Conservation (phyloP, 2,888 invertebrate genomes). For the Drosophila mulleri region DNA sequence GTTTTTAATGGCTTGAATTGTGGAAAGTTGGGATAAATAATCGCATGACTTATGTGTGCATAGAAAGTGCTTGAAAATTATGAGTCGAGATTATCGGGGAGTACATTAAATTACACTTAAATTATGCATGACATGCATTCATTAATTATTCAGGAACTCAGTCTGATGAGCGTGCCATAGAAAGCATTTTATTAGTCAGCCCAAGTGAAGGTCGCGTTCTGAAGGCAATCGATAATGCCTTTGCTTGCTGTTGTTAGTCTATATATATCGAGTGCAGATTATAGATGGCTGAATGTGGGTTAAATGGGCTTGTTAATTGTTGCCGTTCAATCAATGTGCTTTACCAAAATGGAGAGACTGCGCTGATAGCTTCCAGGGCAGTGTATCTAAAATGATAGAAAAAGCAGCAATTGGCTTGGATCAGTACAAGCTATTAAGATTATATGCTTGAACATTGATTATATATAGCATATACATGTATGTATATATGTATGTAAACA, state of each 20-base stretch:
- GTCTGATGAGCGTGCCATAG: constrained; percentile 6
- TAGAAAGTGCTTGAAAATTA: constrained; percentile 52
- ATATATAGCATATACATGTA: constrained; percentile 7
- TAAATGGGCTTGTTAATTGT: constrained; percentile 18
- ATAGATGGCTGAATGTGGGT: constrained; percentile 7
- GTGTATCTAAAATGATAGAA: constrained; percentile 81
- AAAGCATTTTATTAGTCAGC: constrained; percentile 7
- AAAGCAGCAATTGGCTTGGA: constrained; percentile 45
- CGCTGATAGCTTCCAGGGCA: constrained; percentile 70
- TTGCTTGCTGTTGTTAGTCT: constrained; percentile 5
- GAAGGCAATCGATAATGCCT: constrained; percentile 62
- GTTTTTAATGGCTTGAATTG: constrained; percentile 18
- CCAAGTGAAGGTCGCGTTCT: constrained; percentile 55
- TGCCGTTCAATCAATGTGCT: constrained; percentile 29
- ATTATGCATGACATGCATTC: constrained; percentile 46
- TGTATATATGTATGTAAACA: background rate
- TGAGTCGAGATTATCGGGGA: constrained; percentile 38
- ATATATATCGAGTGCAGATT: background rate
- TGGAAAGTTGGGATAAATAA: constrained; percentile 49
- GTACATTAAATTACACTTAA: constrained; percentile 40
- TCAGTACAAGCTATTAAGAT: constrained; percentile 47
- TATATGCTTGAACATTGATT: constrained; percentile 27
- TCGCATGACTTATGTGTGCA: constrained; percentile 22
- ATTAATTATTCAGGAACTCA: constrained; percentile 47
- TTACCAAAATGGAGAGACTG: constrained; percentile 70